These are phyloP conservation scores for Recurvirostra avosetta DNA, from an alignment of 2,113 vertebrate species.

Conservation along the genomic window DNA sequence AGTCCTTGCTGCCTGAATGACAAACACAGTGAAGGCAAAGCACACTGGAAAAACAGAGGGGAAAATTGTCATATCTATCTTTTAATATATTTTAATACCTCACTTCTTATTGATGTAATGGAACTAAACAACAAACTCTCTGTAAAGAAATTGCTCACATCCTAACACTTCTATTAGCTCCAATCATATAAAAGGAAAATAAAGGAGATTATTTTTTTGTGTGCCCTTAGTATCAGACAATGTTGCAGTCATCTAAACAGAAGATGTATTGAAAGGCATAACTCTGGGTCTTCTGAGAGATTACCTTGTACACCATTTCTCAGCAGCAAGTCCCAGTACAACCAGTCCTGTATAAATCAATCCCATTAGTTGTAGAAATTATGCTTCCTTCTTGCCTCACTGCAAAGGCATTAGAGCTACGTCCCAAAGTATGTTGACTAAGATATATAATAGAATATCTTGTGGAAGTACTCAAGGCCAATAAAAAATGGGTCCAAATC, in stretches of 20 bases:
- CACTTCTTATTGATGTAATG: background rate
- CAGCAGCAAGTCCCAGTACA: background rate
- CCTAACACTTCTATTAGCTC: background rate
- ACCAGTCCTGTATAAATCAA: background rate
- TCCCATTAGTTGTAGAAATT: fast-evolving
- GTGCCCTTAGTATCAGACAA: background rate
- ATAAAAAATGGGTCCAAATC: background rate
- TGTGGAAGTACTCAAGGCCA: background rate
- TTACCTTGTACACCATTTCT: background rate
- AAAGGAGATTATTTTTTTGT: background rate
- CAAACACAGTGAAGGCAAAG: background rate
- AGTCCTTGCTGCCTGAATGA: background rate
- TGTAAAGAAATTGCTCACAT: background rate
- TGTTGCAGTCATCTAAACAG: background rate
- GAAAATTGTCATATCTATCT: background rate
- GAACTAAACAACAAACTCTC: background rate
- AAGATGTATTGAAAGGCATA: background rate
- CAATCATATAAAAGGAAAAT: background rate
- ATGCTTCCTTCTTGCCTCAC: background rate
- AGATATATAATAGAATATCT: background rate
- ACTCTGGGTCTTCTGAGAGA: background rate
- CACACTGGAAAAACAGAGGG: background rate
- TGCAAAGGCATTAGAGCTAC: background rate
- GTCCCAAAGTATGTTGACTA: background rate
- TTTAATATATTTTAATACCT: background rate